A percentile compares a stretch with the other conserved stretches of the same genome.
Conservation (phyloP, 2,113 vertebrate species). For the Muntiacus muntjak region DNA sequence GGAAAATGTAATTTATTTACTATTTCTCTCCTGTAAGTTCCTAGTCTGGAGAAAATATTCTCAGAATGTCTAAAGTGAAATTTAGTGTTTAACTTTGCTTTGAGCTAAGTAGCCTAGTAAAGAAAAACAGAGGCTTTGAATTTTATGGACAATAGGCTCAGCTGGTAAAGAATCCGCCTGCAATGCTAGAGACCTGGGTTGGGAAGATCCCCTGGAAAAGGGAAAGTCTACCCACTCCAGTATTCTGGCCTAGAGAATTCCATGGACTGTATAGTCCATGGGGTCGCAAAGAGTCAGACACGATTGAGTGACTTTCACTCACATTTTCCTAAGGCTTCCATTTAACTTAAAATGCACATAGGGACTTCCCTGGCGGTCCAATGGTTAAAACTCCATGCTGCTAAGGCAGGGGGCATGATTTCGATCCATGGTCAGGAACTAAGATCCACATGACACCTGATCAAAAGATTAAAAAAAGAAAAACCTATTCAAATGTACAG, state of each 20-base stretch:
- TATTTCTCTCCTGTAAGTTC: background rate
- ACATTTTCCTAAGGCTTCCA: background rate
- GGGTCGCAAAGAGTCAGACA: background rate
- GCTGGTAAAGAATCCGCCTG: background rate
- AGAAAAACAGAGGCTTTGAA: background rate
- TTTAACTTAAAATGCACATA: background rate
- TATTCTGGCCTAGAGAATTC: background rate
- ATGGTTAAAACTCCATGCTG: rapidly evolving
- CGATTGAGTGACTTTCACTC: background rate
- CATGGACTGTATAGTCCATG: background rate
- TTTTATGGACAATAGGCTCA: background rate
- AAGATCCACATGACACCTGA: background rate
- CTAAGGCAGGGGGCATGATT: background rate
- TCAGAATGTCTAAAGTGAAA: background rate
- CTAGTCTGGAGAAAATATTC: background rate
- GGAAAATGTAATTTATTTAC: background rate
- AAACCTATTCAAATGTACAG: background rate
- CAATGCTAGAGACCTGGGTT: background rate
- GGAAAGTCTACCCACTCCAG: background rate
- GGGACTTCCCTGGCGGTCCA: background rate
- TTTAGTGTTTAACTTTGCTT: background rate
- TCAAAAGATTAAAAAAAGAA: background rate
- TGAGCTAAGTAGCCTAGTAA: background rate
- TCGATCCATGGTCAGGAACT: background rate
- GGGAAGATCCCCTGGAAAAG: background rate